Percentiles rank a stretch among this genome's conserved stretches.
Conservation (phyloP, 2,113 vertebrate species). For the Miniopterus natalensis region DNA sequence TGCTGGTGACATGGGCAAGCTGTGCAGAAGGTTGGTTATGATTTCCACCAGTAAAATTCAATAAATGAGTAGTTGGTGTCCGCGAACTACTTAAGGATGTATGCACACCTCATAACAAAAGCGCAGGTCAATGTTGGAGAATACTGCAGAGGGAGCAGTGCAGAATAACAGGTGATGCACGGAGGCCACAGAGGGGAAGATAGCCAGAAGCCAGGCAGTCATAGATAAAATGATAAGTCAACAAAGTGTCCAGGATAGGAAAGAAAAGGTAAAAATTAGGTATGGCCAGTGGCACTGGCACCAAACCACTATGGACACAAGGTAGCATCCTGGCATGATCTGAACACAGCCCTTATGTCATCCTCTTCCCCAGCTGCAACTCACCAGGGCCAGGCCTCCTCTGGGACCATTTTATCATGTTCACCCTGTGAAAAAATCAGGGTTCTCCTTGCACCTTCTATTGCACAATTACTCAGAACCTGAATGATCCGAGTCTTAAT, state of each 20-base stretch:
- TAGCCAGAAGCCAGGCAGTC: neutral
- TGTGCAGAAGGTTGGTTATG: neutral
- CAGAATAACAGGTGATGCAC: neutral
- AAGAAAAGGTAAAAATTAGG: neutral
- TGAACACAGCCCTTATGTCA: neutral
- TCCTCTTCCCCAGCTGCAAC: neutral
- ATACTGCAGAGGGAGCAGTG: neutral
- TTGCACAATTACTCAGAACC: neutral
- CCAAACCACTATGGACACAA: neutral
- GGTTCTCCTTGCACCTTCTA: neutral
- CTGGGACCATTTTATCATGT: neutral
- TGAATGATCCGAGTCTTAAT: neutral
- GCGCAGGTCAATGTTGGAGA: neutral
- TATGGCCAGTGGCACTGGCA: no score
- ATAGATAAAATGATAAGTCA: neutral
- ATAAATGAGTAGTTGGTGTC: neutral
- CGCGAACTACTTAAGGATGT: neutral
- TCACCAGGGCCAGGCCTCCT: neutral
- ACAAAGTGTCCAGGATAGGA: neutral
- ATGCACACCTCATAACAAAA: neutral
- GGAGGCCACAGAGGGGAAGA: neutral
- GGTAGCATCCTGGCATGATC: neutral
- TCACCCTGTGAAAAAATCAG: neutral
- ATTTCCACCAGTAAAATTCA: neutral
- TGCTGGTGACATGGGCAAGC: no score